Conservation (phyloP, 2,888 invertebrate species). For the Cephalotes varians region DNA sequence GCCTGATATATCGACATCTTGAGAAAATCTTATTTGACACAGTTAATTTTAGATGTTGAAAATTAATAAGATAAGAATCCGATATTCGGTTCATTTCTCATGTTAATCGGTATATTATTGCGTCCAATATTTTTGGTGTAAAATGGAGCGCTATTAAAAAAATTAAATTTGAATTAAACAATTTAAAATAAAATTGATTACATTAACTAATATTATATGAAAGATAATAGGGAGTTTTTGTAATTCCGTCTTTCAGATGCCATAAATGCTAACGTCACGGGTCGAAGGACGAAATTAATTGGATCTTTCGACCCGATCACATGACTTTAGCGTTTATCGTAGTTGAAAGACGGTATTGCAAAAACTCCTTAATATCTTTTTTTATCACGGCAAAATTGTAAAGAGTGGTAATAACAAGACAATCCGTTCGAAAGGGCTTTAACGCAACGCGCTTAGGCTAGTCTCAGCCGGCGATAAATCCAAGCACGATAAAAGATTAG, state of each 20-base stretch:
- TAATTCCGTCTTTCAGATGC: background rate
- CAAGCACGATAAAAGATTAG: conserved; percentile 50
- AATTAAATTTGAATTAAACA: background rate
- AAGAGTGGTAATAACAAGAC: background rate
- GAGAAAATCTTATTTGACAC: background rate
- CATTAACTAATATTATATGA: background rate
- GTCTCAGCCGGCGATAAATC: conserved; percentile 46
- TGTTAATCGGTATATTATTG: background rate
- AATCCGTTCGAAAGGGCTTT: background rate
- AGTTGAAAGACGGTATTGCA: background rate
- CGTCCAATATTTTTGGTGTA: background rate
- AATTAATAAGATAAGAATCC: background rate
- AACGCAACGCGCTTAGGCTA: conserved; percentile 5
- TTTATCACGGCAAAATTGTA: background rate
- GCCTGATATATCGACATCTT: background rate
- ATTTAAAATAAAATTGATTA: background rate
- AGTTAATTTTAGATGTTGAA: background rate
- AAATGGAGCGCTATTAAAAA: background rate
- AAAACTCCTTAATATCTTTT: too few relatives aligned
- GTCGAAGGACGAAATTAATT: too few relatives aligned
- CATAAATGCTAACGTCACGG: too few relatives aligned
- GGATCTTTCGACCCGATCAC: too few relatives aligned
- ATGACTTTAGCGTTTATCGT: too few relatives aligned
- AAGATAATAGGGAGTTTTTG: too few relatives aligned
- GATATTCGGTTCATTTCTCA: background rate